Evolutionary conservation across 23 tunicate genomes (phyloP).

Genomic region (Botrylloides violaceus): DNA sequence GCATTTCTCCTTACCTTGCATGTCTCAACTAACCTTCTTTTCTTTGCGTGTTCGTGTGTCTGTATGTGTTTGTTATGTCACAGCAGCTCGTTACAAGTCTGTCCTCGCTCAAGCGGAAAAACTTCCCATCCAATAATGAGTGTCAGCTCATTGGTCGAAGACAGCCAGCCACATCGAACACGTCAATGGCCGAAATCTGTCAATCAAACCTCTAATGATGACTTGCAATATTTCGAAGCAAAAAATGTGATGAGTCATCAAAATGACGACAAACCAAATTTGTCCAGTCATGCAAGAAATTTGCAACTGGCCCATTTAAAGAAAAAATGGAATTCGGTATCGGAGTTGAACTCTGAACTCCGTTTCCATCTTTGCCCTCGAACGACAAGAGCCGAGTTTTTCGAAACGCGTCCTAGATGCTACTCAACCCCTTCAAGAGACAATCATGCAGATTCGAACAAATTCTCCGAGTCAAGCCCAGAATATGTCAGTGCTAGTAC

Average conservation of each 20-base stretch:
- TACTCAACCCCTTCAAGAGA: not conserved
- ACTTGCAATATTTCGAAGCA: no score
- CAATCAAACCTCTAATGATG: no score
- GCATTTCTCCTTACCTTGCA: not conserved
- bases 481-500: constrained; percentile 17
- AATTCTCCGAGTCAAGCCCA: constrained; percentile 12
- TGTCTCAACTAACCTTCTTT: not conserved
- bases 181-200: not conserved
- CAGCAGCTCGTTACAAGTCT: constrained; percentile 4
- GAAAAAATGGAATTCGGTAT: not conserved
- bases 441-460: no score
- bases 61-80: constrained; percentile 15
- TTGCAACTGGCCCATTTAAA: not conserved
- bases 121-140: not conserved
- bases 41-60: not conserved
- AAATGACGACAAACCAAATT: not conserved
- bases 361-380: no score
- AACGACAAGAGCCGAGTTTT: no score
- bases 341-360: not conserved
- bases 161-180: not conserved
- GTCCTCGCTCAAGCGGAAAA: constrained; percentile 15
- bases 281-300: not conserved
- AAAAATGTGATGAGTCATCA: not conserved
- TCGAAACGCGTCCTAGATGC: not conserved
- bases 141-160: not conserved